These are phyloP conservation scores for Lasius fuliginosus DNA, from an alignment of 2,888 invertebrate genomes.

Conservation along the genomic window DNA sequence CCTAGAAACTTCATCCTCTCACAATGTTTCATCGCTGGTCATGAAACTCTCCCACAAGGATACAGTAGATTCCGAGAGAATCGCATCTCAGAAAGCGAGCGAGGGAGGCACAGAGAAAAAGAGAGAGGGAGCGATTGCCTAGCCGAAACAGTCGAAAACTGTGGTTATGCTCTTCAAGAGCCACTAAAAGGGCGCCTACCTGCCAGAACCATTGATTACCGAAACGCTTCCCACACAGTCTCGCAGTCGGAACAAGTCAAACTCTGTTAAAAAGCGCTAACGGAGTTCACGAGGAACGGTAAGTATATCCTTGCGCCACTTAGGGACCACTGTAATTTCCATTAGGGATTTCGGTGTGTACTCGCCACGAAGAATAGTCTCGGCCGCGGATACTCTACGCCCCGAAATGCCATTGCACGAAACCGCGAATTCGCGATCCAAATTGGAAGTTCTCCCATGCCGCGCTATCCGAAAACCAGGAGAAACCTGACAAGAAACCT, in stretches of 20 bases:
- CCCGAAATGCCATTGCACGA: slow-evolving; percentile 65
- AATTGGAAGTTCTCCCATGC: slow-evolving; percentile 50
- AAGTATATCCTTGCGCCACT: slow-evolving; percentile 84
- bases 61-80: slow-evolving; percentile 54
- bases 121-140: slow-evolving; percentile 69
- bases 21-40: slow-evolving; percentile 26
- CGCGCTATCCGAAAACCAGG: background rate
- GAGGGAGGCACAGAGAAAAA: slow-evolving; percentile 47
- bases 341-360: slow-evolving; percentile 81
- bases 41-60: slow-evolving; percentile 54
- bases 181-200: slow-evolving; percentile 84
- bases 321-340: slow-evolving; percentile 85
- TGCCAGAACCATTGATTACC: slow-evolving; percentile 86
- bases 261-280: slow-evolving; percentile 82
- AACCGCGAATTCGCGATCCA: slow-evolving; percentile 59
- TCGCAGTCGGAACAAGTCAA: slow-evolving; percentile 80
- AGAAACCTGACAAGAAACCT: background rate
- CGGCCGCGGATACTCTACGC: slow-evolving; percentile 53
- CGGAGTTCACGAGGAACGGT: slow-evolving; percentile 77
- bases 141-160: slow-evolving; percentile 76
- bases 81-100: slow-evolving; percentile 61
- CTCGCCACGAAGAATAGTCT: slow-evolving; percentile 66
- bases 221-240: slow-evolving; percentile 85
- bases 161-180: slow-evolving; percentile 79
- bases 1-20: slow-evolving; percentile 22